Evolutionary conservation across 2,888 invertebrate genomes (phyloP).

Genomic region (Athalia cordata): DNA sequence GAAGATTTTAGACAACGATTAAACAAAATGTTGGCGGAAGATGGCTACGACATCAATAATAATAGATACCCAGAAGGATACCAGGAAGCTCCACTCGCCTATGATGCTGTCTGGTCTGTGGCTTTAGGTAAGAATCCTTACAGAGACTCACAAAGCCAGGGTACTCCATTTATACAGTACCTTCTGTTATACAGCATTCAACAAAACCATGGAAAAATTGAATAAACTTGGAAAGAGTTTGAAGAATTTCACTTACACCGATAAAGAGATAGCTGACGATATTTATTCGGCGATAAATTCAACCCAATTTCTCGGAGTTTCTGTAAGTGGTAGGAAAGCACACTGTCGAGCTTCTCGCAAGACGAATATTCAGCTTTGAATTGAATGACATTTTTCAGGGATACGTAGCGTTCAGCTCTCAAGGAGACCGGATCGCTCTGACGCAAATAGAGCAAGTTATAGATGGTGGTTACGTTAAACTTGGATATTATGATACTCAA

Average conservation of each 20-base stretch:
- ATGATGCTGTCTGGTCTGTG: slow-evolving; percentile 99
- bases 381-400: slow-evolving; percentile 80
- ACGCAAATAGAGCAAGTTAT: slow-evolving; percentile 98
- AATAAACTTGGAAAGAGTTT: slow-evolving; percentile 87
- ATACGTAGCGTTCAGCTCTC: slow-evolving; percentile 97
- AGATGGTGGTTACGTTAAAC: slow-evolving; percentile 93
- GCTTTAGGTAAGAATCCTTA: slow-evolving; percentile 83
- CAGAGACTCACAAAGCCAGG: slow-evolving; percentile 5
- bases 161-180: neutral
- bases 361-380: neutral
- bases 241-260: slow-evolving; percentile 97
- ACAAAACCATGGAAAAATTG: slow-evolving; percentile 95
- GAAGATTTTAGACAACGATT: slow-evolving; percentile 91
- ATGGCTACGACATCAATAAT: slow-evolving; percentile 90
- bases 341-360: neutral
- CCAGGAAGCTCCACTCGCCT: slow-evolving; percentile 98
- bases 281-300: slow-evolving; percentile 98
- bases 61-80: slow-evolving; percentile 94
- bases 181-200: slow-evolving; percentile 83
- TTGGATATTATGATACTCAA: slow-evolving; percentile 97
- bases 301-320: slow-evolving; percentile 98
- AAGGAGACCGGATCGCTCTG: slow-evolving; percentile 98
- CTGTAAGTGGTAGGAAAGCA: slow-evolving; percentile 80
- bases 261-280: slow-evolving; percentile 95
- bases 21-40: slow-evolving; percentile 86